Evolutionary conservation across 2,797 vertebrate species (phyloP).

Genomic region (Novumbra hubbsi): DNA sequence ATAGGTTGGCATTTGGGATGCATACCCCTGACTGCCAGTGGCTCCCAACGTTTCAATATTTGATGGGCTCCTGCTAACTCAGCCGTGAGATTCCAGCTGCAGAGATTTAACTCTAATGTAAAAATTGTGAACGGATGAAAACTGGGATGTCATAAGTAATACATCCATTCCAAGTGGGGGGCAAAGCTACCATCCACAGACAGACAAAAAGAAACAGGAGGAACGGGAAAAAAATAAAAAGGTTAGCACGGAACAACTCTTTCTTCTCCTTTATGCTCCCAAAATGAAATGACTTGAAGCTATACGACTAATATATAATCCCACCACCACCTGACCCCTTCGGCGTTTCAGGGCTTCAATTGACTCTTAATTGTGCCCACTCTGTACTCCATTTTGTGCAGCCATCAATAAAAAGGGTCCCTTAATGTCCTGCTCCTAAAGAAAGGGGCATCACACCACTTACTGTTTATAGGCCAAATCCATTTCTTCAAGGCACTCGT

Average conservation of each 20-base stretch:
- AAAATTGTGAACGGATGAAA: conserved; percentile 99
- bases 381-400: conserved; percentile 75
- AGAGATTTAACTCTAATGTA: conserved; percentile 99
- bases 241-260: conserved; percentile 89
- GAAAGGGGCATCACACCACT: conserved; percentile 85
- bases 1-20: not conserved
- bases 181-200: conserved; percentile 79
- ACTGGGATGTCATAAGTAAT: conserved; percentile 99
- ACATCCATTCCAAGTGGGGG: conserved; percentile 87
- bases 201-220: conserved; percentile 15
- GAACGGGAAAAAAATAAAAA: conserved; percentile 72
- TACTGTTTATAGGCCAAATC: conserved; percentile 89
- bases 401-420: conserved; percentile 81
- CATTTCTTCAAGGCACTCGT: conserved; percentile 84
- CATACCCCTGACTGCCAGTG: conserved; percentile 78
- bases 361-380: conserved; percentile 90
- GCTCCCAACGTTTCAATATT: conserved; percentile 99
- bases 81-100: conserved; percentile 99
- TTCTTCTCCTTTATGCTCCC: conserved; percentile 85
- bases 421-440: conserved; percentile 83
- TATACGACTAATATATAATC: conserved; percentile 83
- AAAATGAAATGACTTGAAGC: conserved; percentile 94
- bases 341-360: conserved; percentile 82
- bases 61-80: conserved; percentile 97
- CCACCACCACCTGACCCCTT: conserved; percentile 43